Evolutionary conservation across 2,888 invertebrate genomes (phyloP), one percentile per base, ranked within the genome.

Genomic region (Carabus problematicus): DNA sequence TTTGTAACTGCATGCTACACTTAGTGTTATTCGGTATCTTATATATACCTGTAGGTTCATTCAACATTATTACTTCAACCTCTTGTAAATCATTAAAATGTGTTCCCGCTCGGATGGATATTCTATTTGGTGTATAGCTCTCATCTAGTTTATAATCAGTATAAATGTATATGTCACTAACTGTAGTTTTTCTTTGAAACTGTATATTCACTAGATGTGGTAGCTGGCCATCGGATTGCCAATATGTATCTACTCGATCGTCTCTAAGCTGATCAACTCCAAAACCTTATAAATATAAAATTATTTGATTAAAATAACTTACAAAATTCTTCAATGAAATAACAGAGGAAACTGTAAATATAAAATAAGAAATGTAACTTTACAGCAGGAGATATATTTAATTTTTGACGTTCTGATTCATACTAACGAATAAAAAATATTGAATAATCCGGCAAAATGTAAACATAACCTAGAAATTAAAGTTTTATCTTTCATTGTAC

Each of bases 171-270:
- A 99, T 93, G 82, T 97, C 95, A 59, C 93, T 91, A 8, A 99
- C 92, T 73, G 95, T 95, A 0, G 96, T 98, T 83, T 98, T 98
- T 72, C 93, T 88, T 77, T 94, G 91, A 79, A 98, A 98, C 78
- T 98, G 97, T 73, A 99, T 95, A 79, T 98, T 98, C 0, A 99
- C 96, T 72, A 98, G 85, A 82, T 99, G 99, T 2, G 99, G 99
- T 72, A 99, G 86, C 75, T 98, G 98, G 0, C 99, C 99, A 82
- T 99, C 99, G 0, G 98, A 98, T 81, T 99, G 99, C 99, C 99
- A 99, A 81, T 98, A 99, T 2, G 97, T 97, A 75, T 99, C 99
- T 82, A 94, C 91, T 72, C 94, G 93, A 79, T 97, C 95, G 81
- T 98, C 97, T 72, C 98, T 85, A 49, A 99, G 82, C 79, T 98